phyloP scores from a whole-genome alignment of 2,888 invertebrate species.

The Morpho achilles region DNA sequence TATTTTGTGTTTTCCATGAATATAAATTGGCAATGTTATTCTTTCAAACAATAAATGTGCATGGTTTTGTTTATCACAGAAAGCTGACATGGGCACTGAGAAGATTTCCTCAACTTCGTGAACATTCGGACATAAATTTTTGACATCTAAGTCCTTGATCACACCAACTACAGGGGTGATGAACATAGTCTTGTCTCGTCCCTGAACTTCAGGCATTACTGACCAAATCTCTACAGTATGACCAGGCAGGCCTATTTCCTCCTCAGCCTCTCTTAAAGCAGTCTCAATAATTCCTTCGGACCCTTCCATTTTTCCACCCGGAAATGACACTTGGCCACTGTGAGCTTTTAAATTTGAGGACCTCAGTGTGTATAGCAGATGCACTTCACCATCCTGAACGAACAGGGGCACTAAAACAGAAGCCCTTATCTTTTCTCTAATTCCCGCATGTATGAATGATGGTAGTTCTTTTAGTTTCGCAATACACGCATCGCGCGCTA shows the following conservation, averaged over 20 bases:
- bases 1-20: constrained; percentile 78
- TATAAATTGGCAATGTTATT: constrained; percentile 72
- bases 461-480: constrained; percentile 78
- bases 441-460: constrained; percentile 50
- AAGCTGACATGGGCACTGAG: constrained; percentile 81
- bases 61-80: constrained; percentile 81
- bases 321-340: constrained; percentile 92
- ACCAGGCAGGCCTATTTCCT: constrained; percentile 87
- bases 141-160: constrained; percentile 68
- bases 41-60: constrained; percentile 82
- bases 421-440: constrained; percentile 67
- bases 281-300: constrained; percentile 83
- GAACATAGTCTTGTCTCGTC: constrained; percentile 63
- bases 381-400: constrained; percentile 82
- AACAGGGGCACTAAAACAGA: constrained; percentile 93
- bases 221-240: constrained; percentile 85
- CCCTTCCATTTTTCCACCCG: constrained; percentile 87
- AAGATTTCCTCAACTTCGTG: constrained; percentile 90
- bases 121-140: constrained; percentile 78
- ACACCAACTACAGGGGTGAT: constrained; percentile 87
- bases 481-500: constrained; percentile 79
- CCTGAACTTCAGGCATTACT: constrained; percentile 47
- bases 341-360: constrained; percentile 86
- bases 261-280: constrained; percentile 91
- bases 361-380: constrained; percentile 89